Conservation (phyloP, 1,140 invertebrate species). For the Drosophila baimaii region DNA sequence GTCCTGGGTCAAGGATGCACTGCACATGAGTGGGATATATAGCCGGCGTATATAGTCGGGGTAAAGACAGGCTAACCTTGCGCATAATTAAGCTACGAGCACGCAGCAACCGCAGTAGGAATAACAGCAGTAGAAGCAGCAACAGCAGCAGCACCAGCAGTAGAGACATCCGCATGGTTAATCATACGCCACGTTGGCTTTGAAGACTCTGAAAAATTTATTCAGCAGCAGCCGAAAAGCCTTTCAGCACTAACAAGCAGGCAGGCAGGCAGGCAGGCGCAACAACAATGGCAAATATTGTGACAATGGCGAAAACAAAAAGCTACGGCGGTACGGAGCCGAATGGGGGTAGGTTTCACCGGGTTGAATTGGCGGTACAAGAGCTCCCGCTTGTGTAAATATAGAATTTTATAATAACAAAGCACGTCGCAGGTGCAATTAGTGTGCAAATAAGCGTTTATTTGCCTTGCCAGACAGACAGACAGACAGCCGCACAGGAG, state of each 20-base stretch:
- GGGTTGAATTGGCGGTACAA: slow-evolving; percentile 26
- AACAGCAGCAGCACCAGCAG: slow-evolving; percentile 22
- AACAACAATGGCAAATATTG: slow-evolving; percentile 72
- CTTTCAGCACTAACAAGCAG: slow-evolving; percentile 73
- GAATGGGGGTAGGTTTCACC: slow-evolving; percentile 5
- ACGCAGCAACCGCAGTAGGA: slow-evolving; percentile 57
- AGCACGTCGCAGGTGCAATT: slow-evolving; percentile 82
- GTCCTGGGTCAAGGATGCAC: slow-evolving; percentile 69
- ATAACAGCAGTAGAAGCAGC: slow-evolving; percentile 12
- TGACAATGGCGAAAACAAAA: slow-evolving; percentile 62
- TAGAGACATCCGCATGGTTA: slow-evolving; percentile 70
- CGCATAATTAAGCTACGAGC: slow-evolving; percentile 67
- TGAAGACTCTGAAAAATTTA: slow-evolving; percentile 56
- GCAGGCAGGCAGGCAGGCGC: slow-evolving; percentile 3
- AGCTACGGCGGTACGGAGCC: neutral
- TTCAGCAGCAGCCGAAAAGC: slow-evolving; percentile 58
- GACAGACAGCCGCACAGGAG: slow-evolving; percentile 3
- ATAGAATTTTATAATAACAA: slow-evolving; percentile 83
- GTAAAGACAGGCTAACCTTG: slow-evolving; percentile 42
- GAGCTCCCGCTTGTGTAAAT: slow-evolving; percentile 68
- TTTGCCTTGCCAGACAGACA: slow-evolving; percentile 57
- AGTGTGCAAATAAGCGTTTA: slow-evolving; percentile 83
- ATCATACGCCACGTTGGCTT: slow-evolving; percentile 71
- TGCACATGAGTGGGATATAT: slow-evolving; percentile 29
- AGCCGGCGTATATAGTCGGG: neutral